Conservation (phyloP, 2,113 vertebrate genomes). For the Coracopsis vasa region DNA sequence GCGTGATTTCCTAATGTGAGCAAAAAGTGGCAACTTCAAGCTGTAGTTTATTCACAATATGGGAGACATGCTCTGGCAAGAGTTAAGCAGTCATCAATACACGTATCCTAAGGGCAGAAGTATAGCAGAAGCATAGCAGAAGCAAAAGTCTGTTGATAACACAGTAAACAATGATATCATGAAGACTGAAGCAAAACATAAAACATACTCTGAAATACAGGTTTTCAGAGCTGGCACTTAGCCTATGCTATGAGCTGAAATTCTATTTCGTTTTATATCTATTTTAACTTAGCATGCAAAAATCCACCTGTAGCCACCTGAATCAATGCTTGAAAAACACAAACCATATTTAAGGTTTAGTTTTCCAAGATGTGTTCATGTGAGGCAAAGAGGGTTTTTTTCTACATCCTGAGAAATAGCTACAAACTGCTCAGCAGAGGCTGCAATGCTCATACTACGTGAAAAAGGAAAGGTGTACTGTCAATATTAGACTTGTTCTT, state of each 20-base stretch:
- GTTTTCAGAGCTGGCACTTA: background rate
- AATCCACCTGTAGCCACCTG: background rate
- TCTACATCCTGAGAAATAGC: background rate
- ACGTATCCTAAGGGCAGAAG: background rate
- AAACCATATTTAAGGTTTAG: background rate
- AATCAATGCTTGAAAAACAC: background rate
- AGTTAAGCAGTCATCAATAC: background rate
- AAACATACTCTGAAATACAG: background rate
- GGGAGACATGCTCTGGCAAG: background rate
- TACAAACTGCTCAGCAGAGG: background rate
- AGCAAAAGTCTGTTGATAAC: background rate
- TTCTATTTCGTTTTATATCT: background rate
- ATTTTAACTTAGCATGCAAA: background rate
- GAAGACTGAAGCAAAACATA: background rate
- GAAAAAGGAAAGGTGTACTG: background rate
- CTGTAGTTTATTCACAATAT: constrained; percentile 31
- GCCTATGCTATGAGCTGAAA: background rate
- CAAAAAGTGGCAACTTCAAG: constrained; percentile 45
- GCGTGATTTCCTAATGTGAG: background rate
- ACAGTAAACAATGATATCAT: background rate
- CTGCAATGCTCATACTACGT: background rate
- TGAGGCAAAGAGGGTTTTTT: background rate
- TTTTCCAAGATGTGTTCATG: background rate
- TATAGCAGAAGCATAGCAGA: constrained; percentile 1
- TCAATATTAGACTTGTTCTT: background rate